Evolutionary conservation across 2,888 invertebrate species (phyloP), one percentile per base, ranked within the genome.

Genomic region (Diarsia mendica): DNA sequence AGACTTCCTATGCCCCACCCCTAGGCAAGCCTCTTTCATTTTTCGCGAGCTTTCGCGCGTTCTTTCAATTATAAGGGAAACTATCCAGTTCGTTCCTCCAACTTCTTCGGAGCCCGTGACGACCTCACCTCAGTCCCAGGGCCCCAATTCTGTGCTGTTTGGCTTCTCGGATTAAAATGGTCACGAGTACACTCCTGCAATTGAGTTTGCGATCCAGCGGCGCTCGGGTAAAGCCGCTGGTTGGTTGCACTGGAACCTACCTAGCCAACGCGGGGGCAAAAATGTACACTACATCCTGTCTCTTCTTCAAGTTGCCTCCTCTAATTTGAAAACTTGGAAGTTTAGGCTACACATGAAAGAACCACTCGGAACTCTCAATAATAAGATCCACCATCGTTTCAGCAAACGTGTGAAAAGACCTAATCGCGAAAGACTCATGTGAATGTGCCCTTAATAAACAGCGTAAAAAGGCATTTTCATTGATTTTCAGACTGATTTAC

Each of bases 401-500:
- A 28, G 28, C 28, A 28, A 2, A 28, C 28, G 28, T 28, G 28
- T 28, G 28, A 28, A 28, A 28, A 28, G 28, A 2, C 28, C 28
- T 28, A 28, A 1, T 28, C 28, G 28, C 28, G 28, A 28, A 28
- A 28, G 28, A 28, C 2, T 28, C 28, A 28, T 28, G 39, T 23
- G 46, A 15, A 51, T 13, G 4, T 46, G 13, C 55, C n/a, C 9
- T n/a, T 72, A 70, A 18, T 15, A 48, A 58, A 18, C 46, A 33
- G 20, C 18, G 13, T 20, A 48, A 23, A 6, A 23, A 60, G 3
- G 49, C 13, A 0, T 51, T 61, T 46, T 18, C 15, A 23, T 2
- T 51, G 3, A 53, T 51, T 77, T 58, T 77, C 9, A n/a, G 67
- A 48, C 46, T 15, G 18, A 51, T 61, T 53, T 11, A 33, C 44